phyloP scores from a whole-genome alignment of 2,113 vertebrate genomes.

The Lucifuga dentata region DNA sequence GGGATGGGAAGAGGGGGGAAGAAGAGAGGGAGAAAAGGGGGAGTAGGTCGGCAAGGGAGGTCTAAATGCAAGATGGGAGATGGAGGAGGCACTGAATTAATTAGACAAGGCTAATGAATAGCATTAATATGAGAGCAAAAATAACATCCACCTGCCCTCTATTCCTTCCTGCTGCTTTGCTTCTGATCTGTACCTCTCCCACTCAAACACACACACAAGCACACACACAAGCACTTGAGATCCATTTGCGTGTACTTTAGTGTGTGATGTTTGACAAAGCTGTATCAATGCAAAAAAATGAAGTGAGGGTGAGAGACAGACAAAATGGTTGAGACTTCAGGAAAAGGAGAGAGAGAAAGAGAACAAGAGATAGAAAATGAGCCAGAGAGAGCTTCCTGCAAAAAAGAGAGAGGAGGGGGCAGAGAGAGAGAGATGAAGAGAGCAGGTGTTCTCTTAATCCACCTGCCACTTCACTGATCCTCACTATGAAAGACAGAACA shows the following conservation, averaged over 20 bases:
- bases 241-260: conserved; percentile 63
- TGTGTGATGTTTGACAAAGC: conserved; percentile 63
- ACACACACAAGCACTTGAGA: conserved; percentile 57
- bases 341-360: conserved; percentile 45
- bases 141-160: conserved; percentile 52
- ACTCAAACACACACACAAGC: conserved; percentile 36
- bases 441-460: conserved; percentile 80
- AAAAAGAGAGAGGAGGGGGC: conserved; percentile 22
- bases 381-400: conserved; percentile 5
- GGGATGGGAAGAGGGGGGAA: not conserved
- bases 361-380: conserved; percentile 44
- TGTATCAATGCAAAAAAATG: conserved; percentile 59
- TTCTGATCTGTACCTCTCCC: conserved; percentile 71
- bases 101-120: conserved; percentile 80
- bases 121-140: conserved; percentile 72
- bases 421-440: conserved; percentile 69
- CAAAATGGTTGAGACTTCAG: conserved; percentile 62
- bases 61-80: conserved; percentile 48
- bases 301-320: conserved; percentile 52
- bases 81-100: conserved; percentile 71
- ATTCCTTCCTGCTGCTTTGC: conserved; percentile 46
- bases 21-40: not conserved
- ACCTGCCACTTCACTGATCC: conserved; percentile 80
- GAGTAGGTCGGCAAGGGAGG: not conserved
- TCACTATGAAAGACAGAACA: conserved; percentile 65